A percentile compares a stretch with the other conserved stretches of the same genome.
phyloP scores from a whole-genome alignment of 2,113 vertebrate genomes.

The Rhipidura dahli region DNA sequence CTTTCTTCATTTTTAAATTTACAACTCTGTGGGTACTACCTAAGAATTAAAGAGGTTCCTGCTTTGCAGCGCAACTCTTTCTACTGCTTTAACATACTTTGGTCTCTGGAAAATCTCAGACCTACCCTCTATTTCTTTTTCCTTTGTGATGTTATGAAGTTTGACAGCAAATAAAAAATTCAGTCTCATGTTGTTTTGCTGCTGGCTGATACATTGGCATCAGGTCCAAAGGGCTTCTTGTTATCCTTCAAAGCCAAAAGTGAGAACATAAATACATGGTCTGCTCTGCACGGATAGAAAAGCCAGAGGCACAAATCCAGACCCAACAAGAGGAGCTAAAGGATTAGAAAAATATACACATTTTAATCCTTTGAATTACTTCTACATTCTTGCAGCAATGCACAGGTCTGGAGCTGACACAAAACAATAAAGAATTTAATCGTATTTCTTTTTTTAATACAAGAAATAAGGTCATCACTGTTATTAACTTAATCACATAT shows the following conservation, averaged over 20 bases:
- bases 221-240: not conserved
- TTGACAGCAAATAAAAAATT: slow-evolving; percentile 46
- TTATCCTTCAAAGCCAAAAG: slow-evolving; percentile 35
- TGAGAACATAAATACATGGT: not conserved
- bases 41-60: not conserved
- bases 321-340: not conserved
- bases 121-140: not conserved
- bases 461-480: not conserved
- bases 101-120: not conserved
- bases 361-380: slow-evolving; percentile 19
- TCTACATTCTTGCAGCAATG: not conserved
- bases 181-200: slow-evolving; percentile 25
- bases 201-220: not conserved
- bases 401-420: not conserved
- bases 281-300: not conserved
- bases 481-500: slow-evolving; percentile 8
- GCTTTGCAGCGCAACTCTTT: not conserved
- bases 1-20: not conserved
- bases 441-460: not conserved
- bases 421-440: not conserved
- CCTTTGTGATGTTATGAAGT: slow-evolving; percentile 4
- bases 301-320: slow-evolving; percentile 7
- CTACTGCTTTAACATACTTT: not conserved
- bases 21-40: not conserved
- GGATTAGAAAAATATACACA: not conserved